Conservation (phyloP, 2,113 vertebrate genomes). For the Malurus elegans region DNA sequence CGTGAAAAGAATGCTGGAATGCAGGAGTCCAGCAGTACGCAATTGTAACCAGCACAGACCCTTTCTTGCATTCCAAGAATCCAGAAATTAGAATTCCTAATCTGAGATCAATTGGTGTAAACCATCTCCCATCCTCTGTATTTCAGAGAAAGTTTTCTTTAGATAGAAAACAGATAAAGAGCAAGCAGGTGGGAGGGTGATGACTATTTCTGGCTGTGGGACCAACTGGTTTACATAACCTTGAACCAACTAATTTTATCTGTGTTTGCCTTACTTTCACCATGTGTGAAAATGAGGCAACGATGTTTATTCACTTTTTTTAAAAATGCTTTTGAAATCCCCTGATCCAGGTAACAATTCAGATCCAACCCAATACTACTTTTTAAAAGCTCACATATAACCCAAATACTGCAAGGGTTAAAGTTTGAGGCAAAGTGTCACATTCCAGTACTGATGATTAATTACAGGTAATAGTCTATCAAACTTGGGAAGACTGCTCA, state of each 20-base stretch:
- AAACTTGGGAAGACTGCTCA: neutral
- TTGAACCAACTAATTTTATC: constrained; percentile 37
- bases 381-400: neutral
- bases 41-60: neutral
- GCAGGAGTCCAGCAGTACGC: neutral
- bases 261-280: constrained; percentile 43
- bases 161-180: neutral
- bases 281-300: constrained; percentile 52
- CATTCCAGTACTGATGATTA: neutral
- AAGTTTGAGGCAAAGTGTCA: neutral
- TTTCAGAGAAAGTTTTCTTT: neutral
- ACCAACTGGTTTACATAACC: neutral
- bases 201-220: constrained; percentile 29
- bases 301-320: neutral
- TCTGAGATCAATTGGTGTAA: neutral
- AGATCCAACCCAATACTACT: neutral
- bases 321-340: constrained; percentile 38
- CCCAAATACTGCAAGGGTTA: neutral
- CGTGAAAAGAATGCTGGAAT: neutral
- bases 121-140: neutral
- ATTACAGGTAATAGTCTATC: neutral
- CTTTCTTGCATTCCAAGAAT: neutral
- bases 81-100: neutral
- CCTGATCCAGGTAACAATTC: neutral
- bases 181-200: neutral